Evolutionary conservation across 2,113 vertebrate species (phyloP), one percentile per base, ranked within the genome.

Genomic region (Fulica atra): DNA sequence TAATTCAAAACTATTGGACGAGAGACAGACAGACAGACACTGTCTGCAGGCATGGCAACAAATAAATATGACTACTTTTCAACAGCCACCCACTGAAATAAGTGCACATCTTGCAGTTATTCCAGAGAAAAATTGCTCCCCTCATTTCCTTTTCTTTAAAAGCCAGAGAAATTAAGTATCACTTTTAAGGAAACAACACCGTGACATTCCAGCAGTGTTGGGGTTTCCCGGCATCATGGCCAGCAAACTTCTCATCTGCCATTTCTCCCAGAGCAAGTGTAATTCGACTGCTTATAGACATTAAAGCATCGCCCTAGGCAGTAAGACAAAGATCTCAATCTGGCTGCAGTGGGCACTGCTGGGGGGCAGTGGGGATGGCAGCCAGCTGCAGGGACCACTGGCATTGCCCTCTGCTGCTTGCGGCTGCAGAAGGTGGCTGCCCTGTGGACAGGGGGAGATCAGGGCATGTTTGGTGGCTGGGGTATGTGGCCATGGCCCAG

Each of bases 31-130:
- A 88, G 88, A 92, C 89, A 92, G 79, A 76, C 71, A 23, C 56
- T 78, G 94, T 95, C 94, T 96, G 91, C 91, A 92, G 96, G 92
- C 96, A 95, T 94, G 89, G 95, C 80, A 95, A 96, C 93, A 94
- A 78, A 83, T 73, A 96, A 92, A 93, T 91, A 86, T 44, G 77
- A 92, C 76, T 90, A 40, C 80, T 92, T 94, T 88, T 92, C 76
- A 92, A 51, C 76, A 95, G 88, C 88, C 20, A 0, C 83, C 86
- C 77, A 79, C 86, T 88, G 90, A 80, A 94, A 44, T 93, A 93
- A 97, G 69, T 79, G 91, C 56, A 40, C 8, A 51, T 79, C 89
- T 95, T 93, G 50, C 72, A 92, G 88, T 86, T 88, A 89, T 74
- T 82, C 87, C 93, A 74, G 42, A 87, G 68, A 38, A 70, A 89